phyloP scores from a whole-genome alignment of 2,888 invertebrate genomes.

The Hyalella azteca region DNA sequence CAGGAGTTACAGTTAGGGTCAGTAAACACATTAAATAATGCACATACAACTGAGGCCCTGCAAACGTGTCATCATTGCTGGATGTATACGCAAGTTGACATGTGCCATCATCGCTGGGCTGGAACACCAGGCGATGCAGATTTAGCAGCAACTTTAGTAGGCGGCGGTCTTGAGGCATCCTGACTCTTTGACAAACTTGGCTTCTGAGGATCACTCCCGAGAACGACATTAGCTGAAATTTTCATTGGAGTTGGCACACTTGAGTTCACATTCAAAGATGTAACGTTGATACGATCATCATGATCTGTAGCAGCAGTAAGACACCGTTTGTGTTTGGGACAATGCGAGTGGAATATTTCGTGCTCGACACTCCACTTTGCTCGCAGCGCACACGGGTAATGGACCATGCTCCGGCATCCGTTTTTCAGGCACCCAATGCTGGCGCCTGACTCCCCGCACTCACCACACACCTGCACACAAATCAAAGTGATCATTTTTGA shows the following conservation, averaged over 20 bases:
- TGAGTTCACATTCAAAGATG: too few species aligned
- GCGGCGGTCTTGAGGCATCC: not conserved
- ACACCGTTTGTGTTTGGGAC: conserved; percentile 65
- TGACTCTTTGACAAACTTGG: not conserved
- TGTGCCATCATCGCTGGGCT: not conserved
- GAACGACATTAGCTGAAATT: too few species aligned
- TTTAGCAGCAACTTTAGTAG: not conserved
- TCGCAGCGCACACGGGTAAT: conserved; percentile 60
- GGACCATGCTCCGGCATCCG: conserved; percentile 59
- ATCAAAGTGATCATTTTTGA: too few species aligned
- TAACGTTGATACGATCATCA: not conserved
- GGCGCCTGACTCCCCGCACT: conserved; percentile 60
- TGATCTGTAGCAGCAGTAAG: not conserved
- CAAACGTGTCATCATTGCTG: too few species aligned
- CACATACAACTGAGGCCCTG: too few species aligned
- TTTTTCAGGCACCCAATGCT: conserved; percentile 60
- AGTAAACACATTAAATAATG: too few species aligned
- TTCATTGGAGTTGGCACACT: too few species aligned
- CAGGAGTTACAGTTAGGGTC: too few species aligned
- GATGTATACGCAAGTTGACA: too few species aligned
- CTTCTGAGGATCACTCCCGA: not conserved
- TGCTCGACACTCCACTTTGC: conserved; percentile 64
- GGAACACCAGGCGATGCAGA: not conserved
- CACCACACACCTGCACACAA: conserved; percentile 60
- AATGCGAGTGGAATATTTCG: conserved; percentile 64